A percentile compares a stretch with the other conserved stretches of the same genome.
phyloP scores from a whole-genome alignment of 2,113 vertebrate species.

The Cheilinus undulatus region DNA sequence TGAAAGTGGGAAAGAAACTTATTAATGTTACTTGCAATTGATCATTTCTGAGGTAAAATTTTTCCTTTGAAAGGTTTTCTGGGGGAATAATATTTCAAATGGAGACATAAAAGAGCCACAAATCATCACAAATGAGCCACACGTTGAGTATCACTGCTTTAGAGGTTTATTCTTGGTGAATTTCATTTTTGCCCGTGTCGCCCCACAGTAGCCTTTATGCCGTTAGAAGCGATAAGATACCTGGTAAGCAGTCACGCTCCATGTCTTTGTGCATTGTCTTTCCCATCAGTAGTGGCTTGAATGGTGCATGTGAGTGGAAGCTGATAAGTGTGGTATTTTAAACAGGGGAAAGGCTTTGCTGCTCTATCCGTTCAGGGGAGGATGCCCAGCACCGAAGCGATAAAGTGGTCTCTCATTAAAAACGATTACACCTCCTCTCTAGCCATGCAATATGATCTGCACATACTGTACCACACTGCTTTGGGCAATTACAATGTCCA shows the following conservation, averaged over 20 bases:
- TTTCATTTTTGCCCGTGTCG: slow-evolving; percentile 66
- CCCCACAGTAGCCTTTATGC: slow-evolving; percentile 64
- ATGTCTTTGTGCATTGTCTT: slow-evolving; percentile 71
- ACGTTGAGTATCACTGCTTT: no score
- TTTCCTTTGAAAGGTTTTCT: no score
- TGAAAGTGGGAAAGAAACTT: no score
- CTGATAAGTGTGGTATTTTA: slow-evolving; percentile 81
- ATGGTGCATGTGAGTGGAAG: slow-evolving; percentile 72
- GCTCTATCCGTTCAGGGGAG: slow-evolving; percentile 71
- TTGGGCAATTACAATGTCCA: slow-evolving; percentile 56
- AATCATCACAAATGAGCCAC: no score
- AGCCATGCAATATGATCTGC: slow-evolving; percentile 69
- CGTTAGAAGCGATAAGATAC: slow-evolving; percentile 72
- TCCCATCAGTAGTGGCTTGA: slow-evolving; percentile 61
- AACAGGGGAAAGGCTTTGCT: slow-evolving; percentile 74
- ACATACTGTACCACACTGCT: slow-evolving; percentile 58
- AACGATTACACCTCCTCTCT: slow-evolving; percentile 74
- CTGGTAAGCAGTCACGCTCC: slow-evolving; percentile 67
- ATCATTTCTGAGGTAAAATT: no score
- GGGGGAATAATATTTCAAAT: no score
- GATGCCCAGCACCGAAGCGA: slow-evolving; percentile 72
- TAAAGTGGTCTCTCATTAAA: slow-evolving; percentile 81
- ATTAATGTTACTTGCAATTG: no score
- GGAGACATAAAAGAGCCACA: no score
- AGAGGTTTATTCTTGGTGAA: slow-evolving; percentile 70